Evolutionary conservation across 2,888 invertebrate genomes (phyloP).

Genomic region (Poecilus cupreus): DNA sequence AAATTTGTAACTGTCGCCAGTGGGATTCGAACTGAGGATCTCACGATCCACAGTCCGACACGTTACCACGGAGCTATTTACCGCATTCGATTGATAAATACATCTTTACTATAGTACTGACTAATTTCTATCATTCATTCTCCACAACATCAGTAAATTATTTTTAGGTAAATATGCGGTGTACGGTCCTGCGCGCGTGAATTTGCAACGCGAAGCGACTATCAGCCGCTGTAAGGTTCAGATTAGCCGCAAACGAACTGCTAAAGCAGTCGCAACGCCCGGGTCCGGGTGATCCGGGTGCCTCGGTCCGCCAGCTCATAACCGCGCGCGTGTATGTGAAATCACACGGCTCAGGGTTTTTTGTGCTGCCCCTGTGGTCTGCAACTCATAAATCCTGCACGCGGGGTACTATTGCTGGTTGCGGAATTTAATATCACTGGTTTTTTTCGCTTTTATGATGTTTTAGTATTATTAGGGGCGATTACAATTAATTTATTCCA

Average conservation of each 20-base stretch:
- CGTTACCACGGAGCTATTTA: no score
- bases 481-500: no score
- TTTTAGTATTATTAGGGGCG: no score
- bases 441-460: background rate
- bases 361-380: no score
- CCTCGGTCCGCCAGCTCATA: background rate
- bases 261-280: constrained; percentile 5
- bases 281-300: background rate
- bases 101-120: no score
- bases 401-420: background rate
- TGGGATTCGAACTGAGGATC: no score
- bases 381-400: background rate
- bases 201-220: constrained; percentile 28
- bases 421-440: background rate
- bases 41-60: no score
- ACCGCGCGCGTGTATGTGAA: background rate
- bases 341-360: background rate
- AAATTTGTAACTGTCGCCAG: no score
- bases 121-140: no score
- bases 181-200: background rate
- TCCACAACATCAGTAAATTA: no score
- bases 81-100: no score
- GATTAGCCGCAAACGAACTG: constrained; percentile 34
- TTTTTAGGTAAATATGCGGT: no score
- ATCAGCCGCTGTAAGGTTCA: constrained; percentile 14